Base-by-base conservation (phyloP, 1,140 invertebrate species). In the Gryllus bimaculatus region DNA sequence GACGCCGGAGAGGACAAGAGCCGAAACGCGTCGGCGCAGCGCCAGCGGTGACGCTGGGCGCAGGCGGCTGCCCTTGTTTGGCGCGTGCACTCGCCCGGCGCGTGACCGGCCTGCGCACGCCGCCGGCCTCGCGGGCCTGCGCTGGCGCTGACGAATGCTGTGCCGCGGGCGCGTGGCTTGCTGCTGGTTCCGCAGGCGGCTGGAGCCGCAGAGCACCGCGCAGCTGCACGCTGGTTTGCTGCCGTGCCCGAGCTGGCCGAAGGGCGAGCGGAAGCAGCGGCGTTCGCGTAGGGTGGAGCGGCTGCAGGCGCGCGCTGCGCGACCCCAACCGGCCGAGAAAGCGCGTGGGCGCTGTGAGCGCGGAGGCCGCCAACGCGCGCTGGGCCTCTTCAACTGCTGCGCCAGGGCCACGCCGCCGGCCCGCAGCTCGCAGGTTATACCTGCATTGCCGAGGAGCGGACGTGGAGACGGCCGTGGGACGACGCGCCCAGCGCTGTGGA, bases 321-420 rank as follows among this genome's bases (percentile, higher is more conserved):
- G 54, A 66, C 18, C 8, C 15, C 49, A 78, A 66, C n/a, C 10
- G 18, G 48, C 21, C 0, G 26, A 76, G 21, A n/a, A 47, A 21
- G 26, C 76, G 21, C n/a, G 73, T 66, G n/a, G 12, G 49, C 81
- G 20, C 49, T 93, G 8, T 89, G 90, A 74, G 86, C 88, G 8
- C 88, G 91, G 85, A 88, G 89, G 80, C n/a, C 84, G 85, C n/a
- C 2, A 94, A 89, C 86, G 97, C 48, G 86, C 97, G 20, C 82
- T 98, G 21, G 97, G 97, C 15, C 85, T 98, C n/a, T 88, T 92
- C 0, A n/a, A 94, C 76, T 94, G 93, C 81, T 94, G 0, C 86
- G 90, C 80, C 90, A 88, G 83, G 93, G 95, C 83, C 90, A 90
- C 12, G 66, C n/a, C 8, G n/a, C 21, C 8, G 15, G 48, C 13